A percentile compares a stretch with the other conserved stretches of the same genome.
Conservation (phyloP, 2,888 invertebrate genomes). For the Phyto melanocephala region DNA sequence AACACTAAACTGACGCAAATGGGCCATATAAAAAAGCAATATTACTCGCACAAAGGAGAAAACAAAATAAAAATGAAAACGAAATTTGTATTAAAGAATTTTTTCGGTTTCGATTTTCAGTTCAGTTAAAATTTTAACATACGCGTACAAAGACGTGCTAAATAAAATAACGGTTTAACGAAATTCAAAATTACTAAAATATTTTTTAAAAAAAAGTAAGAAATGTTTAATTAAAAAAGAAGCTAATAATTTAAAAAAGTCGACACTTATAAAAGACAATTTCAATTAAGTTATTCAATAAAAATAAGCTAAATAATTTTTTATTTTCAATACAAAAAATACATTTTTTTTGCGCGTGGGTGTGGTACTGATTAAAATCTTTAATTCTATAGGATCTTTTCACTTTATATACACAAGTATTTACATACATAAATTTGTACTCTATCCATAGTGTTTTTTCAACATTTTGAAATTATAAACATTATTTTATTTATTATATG, state of each 20-base stretch:
- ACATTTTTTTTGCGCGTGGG: slow-evolving; percentile 47
- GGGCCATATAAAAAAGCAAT: slow-evolving; percentile 17
- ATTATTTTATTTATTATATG: neutral
- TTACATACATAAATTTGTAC: too few species aligned
- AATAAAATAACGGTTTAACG: slow-evolving; percentile 28
- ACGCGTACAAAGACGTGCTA: slow-evolving; percentile 70
- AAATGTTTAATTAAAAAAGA: slow-evolving; percentile 10
- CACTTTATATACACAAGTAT: neutral
- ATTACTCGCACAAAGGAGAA: slow-evolving; percentile 2
- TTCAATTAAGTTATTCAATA: neutral
- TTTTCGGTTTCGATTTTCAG: slow-evolving; percentile 68
- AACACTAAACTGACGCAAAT: neutral
- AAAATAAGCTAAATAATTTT: neutral
- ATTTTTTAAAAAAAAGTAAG: slow-evolving; percentile 43
- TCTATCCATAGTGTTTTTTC: too few species aligned
- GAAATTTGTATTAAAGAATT: slow-evolving; percentile 40
- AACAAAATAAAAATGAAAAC: slow-evolving; percentile 45
- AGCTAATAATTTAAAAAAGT: neutral
- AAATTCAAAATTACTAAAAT: slow-evolving; percentile 26
- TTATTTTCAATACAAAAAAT: neutral
- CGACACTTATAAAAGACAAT: neutral
- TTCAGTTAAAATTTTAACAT: slow-evolving; percentile 74
- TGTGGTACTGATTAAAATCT: slow-evolving; percentile 48
- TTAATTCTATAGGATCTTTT: neutral
- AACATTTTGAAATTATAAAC: slow-evolving; percentile 1